Percentiles rank a stretch among this genome's conserved stretches.
Evolutionary conservation across 2,797 vertebrate species (phyloP).

Genomic region (Phrynocephalus guinanensis): DNA sequence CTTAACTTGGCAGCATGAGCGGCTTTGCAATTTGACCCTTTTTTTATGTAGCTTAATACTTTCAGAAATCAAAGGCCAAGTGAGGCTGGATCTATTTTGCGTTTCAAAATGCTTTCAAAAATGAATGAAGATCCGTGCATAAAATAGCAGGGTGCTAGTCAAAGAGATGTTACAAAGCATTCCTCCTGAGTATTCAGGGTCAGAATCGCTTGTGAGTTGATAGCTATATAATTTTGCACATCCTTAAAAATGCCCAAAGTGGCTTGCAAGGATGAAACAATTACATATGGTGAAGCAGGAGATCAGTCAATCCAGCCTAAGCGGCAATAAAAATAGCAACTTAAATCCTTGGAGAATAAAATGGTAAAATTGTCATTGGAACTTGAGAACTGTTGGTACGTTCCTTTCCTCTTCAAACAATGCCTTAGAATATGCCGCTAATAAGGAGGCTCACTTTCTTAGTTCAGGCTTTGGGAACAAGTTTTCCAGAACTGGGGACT

Average conservation of each 20-base stretch:
- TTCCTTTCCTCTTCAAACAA: not conserved
- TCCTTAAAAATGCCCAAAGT: not conserved
- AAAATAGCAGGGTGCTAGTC: not conserved
- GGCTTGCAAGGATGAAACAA: not conserved
- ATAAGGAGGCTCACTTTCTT: too few relatives aligned
- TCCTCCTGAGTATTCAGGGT: not conserved
- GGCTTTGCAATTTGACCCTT: not conserved
- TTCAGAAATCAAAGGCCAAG: conserved; percentile 20
- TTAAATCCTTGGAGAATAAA: not conserved
- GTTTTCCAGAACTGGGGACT: too few relatives aligned
- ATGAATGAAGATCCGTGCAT: not conserved
- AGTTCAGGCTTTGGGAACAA: too few relatives aligned
- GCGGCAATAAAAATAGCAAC: not conserved
- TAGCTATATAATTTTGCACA: not conserved
- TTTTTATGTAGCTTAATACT: conserved; percentile 9
- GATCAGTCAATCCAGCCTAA: not conserved
- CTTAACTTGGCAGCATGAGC: conserved; percentile 10
- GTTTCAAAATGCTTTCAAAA: not conserved
- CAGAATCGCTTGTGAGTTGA: not conserved
- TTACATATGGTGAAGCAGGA: not conserved
- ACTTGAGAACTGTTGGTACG: not conserved
- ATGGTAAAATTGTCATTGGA: not conserved
- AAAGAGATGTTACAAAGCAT: not conserved
- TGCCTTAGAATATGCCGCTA: too few relatives aligned
- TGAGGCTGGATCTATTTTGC: conserved; percentile 8